Conservation (phyloP, 2,797 vertebrate genomes). For the Gallinago solitaria region DNA sequence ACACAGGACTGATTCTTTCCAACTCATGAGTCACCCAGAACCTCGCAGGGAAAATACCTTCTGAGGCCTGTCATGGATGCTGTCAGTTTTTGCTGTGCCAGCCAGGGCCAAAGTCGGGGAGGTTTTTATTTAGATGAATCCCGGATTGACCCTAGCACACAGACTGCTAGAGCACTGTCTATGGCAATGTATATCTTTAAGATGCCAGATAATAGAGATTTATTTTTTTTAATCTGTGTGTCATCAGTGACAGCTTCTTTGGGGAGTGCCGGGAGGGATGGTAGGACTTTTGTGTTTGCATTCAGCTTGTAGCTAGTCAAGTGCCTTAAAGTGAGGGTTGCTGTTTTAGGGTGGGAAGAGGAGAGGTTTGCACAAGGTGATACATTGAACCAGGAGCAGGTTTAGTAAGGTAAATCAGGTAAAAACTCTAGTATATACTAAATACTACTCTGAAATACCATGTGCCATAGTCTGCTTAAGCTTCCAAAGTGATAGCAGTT, state of each 20-base stretch:
- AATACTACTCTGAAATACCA: neutral
- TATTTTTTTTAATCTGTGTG: neutral
- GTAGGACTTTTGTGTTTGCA: neutral
- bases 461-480: neutral
- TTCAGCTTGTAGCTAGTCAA: neutral
- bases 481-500: neutral
- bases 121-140: neutral
- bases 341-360: neutral
- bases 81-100: neutral
- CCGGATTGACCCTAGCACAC: neutral
- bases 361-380: neutral
- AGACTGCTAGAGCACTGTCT: neutral
- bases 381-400: neutral
- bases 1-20: neutral
- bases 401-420: neutral
- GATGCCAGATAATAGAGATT: neutral
- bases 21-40: neutral
- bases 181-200: neutral
- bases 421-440: neutral
- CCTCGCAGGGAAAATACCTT: neutral
- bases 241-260: neutral
- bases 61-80: neutral
- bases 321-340: neutral
- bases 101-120: neutral
- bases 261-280: neutral